Percentiles rank a stretch among this genome's conserved stretches.
Evolutionary conservation across 1,140 invertebrate species (phyloP).

Genomic region (Euschistus heros): DNA sequence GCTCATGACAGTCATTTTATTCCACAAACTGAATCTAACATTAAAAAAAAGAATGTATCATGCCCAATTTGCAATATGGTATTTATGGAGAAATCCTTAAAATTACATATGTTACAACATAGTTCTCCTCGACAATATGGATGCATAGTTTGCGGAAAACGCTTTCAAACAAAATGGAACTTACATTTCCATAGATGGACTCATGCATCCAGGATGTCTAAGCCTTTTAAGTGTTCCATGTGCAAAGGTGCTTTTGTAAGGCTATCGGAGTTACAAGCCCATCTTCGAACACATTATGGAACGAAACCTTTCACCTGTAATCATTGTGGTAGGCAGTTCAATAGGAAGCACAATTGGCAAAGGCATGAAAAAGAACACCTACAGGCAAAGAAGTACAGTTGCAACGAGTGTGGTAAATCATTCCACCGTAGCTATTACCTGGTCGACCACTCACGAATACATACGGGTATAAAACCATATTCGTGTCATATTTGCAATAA

Average conservation of each 20-base stretch:
- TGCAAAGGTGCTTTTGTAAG: slow-evolving; percentile 73
- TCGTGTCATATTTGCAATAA: slow-evolving; percentile 78
- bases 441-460: slow-evolving; percentile 72
- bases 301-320: slow-evolving; percentile 80
- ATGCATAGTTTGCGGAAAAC: slow-evolving; percentile 72
- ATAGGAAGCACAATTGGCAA: slow-evolving; percentile 82
- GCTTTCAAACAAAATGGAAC: slow-evolving; percentile 81
- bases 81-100: slow-evolving; percentile 63
- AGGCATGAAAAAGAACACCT: slow-evolving; percentile 84
- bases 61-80: slow-evolving; percentile 70
- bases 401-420: slow-evolving; percentile 73
- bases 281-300: slow-evolving; percentile 72
- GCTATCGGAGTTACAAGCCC: slow-evolving; percentile 64
- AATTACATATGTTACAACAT: slow-evolving; percentile 69
- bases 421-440: slow-evolving; percentile 81
- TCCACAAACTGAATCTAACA: slow-evolving; percentile 43
- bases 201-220: slow-evolving; percentile 67
- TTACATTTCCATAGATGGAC: slow-evolving; percentile 79
- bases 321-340: slow-evolving; percentile 87
- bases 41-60: slow-evolving; percentile 54
- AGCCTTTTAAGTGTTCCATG: slow-evolving; percentile 73
- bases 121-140: slow-evolving; percentile 59
- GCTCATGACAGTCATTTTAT: slow-evolving; percentile 67
- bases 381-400: slow-evolving; percentile 75
- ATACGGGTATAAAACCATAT: slow-evolving; percentile 71